A percentile compares a stretch with the other conserved stretches of the same genome.
Evolutionary conservation across 2,797 vertebrate genomes (phyloP).

Genomic region (Botia kubotai): DNA sequence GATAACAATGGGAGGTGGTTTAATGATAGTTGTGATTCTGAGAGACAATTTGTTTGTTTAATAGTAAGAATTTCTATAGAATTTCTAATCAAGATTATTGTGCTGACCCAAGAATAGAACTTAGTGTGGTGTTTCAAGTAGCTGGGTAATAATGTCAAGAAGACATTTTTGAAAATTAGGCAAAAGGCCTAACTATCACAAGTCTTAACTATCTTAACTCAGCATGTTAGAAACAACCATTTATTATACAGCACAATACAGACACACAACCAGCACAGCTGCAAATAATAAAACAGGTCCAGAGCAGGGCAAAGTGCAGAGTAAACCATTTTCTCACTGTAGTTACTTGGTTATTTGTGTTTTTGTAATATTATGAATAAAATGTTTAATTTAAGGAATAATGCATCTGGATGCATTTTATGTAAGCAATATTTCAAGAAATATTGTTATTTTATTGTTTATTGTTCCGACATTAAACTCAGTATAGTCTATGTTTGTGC

Average conservation of each 20-base stretch:
- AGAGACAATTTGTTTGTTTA: conserved; percentile 47
- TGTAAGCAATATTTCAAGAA: neutral
- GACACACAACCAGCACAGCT: conserved; percentile 4
- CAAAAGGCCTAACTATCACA: no score
- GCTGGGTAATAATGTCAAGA: no score
- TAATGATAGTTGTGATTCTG: conserved; percentile 59
- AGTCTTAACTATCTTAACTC: no score
- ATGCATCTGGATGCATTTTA: neutral
- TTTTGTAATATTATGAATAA: neutral
- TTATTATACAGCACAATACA: neutral
- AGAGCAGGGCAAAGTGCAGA: neutral
- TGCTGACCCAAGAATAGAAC: no score
- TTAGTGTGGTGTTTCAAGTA: no score
- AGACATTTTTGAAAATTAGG: no score
- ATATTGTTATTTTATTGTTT: neutral
- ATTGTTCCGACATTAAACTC: neutral
- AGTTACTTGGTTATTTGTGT: neutral
- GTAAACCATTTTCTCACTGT: neutral
- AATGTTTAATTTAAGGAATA: neutral
- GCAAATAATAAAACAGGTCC: neutral
- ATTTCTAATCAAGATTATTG: neutral
- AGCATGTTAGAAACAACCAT: no score
- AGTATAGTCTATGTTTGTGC: neutral
- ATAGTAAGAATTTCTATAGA: conserved; percentile 27
- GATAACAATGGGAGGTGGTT: conserved; percentile 66